phyloP scores from a whole-genome alignment of 2,797 vertebrate species.

The Botia kubotai region DNA sequence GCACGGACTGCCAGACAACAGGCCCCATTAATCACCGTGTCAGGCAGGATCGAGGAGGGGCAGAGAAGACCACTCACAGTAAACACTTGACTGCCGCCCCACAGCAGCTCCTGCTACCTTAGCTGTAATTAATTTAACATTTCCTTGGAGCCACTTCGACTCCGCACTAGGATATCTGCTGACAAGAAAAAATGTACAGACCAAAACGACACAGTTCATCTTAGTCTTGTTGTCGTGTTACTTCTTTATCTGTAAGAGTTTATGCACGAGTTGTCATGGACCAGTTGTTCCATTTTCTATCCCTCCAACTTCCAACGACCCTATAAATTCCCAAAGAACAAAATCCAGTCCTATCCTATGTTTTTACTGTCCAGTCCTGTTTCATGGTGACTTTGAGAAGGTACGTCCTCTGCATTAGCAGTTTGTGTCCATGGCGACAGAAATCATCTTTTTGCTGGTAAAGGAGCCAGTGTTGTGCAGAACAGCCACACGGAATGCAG shows the following conservation, averaged over 20 bases:
- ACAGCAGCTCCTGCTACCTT: constrained; percentile 73
- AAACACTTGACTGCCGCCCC: constrained; percentile 75
- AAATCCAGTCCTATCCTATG: too few relatives aligned
- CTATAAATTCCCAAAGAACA: too few relatives aligned
- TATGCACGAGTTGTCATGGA: neutral
- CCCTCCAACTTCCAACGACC: too few relatives aligned
- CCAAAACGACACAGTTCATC: constrained; percentile 32
- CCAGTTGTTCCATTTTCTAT: neutral
- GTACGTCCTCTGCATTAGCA: neutral
- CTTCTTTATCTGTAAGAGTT: constrained; percentile 33
- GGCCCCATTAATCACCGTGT: constrained; percentile 86
- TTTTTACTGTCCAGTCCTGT: too few relatives aligned
- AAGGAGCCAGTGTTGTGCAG: constrained; percentile 95
- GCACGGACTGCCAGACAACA: constrained; percentile 83
- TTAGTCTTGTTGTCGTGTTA: constrained; percentile 48
- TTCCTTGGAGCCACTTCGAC: constrained; percentile 80
- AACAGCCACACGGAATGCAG: constrained; percentile 92
- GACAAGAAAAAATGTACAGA: constrained; percentile 75
- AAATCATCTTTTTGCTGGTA: constrained; percentile 85
- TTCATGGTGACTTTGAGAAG: neutral
- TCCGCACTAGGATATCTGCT: constrained; percentile 80
- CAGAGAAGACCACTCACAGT: constrained; percentile 79
- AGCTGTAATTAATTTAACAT: constrained; percentile 90
- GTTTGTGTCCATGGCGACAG: neutral
- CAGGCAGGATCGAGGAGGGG: constrained; percentile 74